Evolutionary conservation across 2,113 vertebrate species (phyloP).

Genomic region (Delphinapterus leucas): DNA sequence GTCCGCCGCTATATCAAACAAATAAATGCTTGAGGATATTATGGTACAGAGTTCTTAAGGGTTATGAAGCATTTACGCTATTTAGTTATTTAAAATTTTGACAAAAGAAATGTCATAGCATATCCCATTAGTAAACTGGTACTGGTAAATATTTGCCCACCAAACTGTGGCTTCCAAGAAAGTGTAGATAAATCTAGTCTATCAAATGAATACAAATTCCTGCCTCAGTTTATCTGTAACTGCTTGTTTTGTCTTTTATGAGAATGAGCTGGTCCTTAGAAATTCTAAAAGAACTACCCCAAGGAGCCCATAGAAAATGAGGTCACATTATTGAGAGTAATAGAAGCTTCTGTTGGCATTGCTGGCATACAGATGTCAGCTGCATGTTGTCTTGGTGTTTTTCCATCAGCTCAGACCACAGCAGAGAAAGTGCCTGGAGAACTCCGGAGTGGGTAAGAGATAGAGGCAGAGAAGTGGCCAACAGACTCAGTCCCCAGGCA

Average conservation of each 20-base stretch:
- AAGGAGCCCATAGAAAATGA: slow-evolving; percentile 26
- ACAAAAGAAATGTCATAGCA: neutral
- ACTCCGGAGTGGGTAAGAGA: neutral
- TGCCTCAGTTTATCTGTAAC: slow-evolving; percentile 6
- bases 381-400: neutral
- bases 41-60: neutral
- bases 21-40: slow-evolving; percentile 21
- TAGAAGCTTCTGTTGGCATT: accelerated
- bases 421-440: neutral
- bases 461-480: neutral
- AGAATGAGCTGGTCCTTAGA: slow-evolving; percentile 33
- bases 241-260: slow-evolving; percentile 53
- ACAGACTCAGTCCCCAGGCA: neutral
- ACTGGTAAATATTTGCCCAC: neutral
- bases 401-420: neutral
- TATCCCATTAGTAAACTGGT: slow-evolving; percentile 28
- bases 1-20: neutral
- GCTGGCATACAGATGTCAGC: neutral
- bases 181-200: neutral
- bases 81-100: neutral
- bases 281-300: slow-evolving; percentile 16
- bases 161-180: neutral
- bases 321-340: slow-evolving; percentile 36
- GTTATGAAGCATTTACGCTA: neutral
- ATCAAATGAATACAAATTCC: neutral